Evolutionary conservation across 2,888 invertebrate genomes (phyloP), one percentile per base, ranked within the genome.

Genomic region (Acanthopleura granulata): DNA sequence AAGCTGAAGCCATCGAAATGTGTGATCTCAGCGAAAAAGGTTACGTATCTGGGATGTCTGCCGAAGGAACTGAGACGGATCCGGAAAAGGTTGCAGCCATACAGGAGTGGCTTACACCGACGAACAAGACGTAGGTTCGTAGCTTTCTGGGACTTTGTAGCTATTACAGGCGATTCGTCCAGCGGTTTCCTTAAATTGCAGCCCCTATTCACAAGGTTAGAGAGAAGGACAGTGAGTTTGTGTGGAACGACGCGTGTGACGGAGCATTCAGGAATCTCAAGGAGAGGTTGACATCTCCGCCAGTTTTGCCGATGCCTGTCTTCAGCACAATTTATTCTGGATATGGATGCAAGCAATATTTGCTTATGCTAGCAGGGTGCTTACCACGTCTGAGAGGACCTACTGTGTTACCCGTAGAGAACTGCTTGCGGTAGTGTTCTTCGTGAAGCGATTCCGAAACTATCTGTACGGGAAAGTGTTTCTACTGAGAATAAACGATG

Each of bases 1-100:
- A 76, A 78, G 22, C 74, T 84, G 4, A 80, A 83, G 49, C 76
- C 75, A 18, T 61, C 49, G 14, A 84, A 84, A 62, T 84, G 81
- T 51, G 12, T 25, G 6, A 82, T 85, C 72, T 79, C 16, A 9
- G 66, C 62, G 0, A 25, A 70, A 66, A 61, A 75, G 27, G n/a
- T 82, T 1, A 69, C 70, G 29, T 85, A 79, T 70, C 72, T 84
- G 14, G 83, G 84, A 0, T 83, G 15, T 70, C 73, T 1, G 66
- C 49, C 0, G 62, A 74, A 4, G 80, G 78, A 15, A 71, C 78
- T 12, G 29, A 22, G n/a, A 75, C 78, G 4, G 77, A 79, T 70
- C 74, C 77, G 0, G 69, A 75, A 16, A 83, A 82, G 72, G 74
- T 78, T 14, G 27, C 61, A 40, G 74, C 78, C 4, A 76, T 85